Base-by-base conservation (phyloP, 1,140 invertebrate genomes). In the Aleiodes sp. region DNA sequence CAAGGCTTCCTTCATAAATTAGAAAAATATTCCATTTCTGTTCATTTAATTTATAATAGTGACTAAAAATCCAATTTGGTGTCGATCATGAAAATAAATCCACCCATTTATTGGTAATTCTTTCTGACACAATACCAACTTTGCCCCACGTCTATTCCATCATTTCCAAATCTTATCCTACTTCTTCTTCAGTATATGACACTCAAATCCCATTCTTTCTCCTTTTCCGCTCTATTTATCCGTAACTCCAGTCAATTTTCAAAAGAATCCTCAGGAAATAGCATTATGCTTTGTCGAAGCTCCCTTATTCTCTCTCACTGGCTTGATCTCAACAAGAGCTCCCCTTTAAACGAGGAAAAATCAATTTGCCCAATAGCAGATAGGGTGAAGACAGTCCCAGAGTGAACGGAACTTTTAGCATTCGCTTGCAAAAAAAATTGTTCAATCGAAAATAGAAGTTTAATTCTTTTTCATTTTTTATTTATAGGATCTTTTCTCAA, bases 331-430 rank as follows among this genome's bases (percentile, higher is more conserved):
- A 74, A 69, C 70, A 70, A 70, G 73, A 77, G 76, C 73, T 79
- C 78, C 76, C 78, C 78, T 79, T 77, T 79, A 77, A 77, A 65
- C 75, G 31, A 72, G 70, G 75, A 71, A 77, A 79, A 79, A 79
- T 79, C 77, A 77, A 79, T 79, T 77, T 79, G 73, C 71, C 72
- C 72, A 72, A 72, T 70, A 70, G 73, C 74, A 73, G 70, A 72
- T 71, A 70, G 70, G 73, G 63, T 72, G 70, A 71, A 74, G 56
- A 74, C 68, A 67, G 70, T 68, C 72, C 73, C 64, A 65, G 70
- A 68, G 67, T 67, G 63, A 68, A 62, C 65, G 63, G 73, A 72
- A 71, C 65, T 65, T 59, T 71, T 70, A 72, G 14, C 62, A 43
- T 59, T 56, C 57, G 68, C 29, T 41, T n/a, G n/a, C n/a, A n/a